Conservation (phyloP, 1,140 invertebrate genomes). For the Drosophila lini region DNA sequence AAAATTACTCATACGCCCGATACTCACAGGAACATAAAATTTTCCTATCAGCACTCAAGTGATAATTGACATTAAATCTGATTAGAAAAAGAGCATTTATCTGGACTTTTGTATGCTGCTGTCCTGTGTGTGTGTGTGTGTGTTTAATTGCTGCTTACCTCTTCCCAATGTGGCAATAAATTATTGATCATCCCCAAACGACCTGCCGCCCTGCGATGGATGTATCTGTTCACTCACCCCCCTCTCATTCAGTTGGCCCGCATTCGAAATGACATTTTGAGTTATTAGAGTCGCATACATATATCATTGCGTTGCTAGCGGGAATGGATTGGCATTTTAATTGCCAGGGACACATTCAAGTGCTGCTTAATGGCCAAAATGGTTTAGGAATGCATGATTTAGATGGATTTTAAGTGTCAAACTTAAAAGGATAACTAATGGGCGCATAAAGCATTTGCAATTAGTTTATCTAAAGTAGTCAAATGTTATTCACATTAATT, state of each 20-base stretch:
- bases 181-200: slow-evolving; percentile 27
- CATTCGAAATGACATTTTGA: slow-evolving; percentile 46
- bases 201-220: slow-evolving; percentile 24
- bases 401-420: slow-evolving; percentile 9
- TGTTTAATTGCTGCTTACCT: slow-evolving; percentile 32
- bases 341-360: slow-evolving; percentile 54
- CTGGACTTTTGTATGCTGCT: neutral
- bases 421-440: slow-evolving; percentile 9
- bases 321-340: slow-evolving; percentile 66
- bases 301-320: slow-evolving; percentile 50
- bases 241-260: neutral
- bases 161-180: slow-evolving; percentile 26
- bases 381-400: slow-evolving; percentile 24
- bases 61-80: slow-evolving; percentile 1
- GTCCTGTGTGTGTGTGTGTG: neutral
- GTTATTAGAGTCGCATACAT: slow-evolving; percentile 54
- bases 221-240: neutral
- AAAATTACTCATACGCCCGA: slow-evolving; percentile 16
- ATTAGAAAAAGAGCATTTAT: slow-evolving; percentile 12
- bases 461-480: neutral
- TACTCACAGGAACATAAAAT: neutral
- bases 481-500: neutral
- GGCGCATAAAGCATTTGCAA: neutral
- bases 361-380: slow-evolving; percentile 28
- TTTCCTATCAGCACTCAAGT: neutral